Percentiles rank a stretch among this genome's conserved stretches.
These are phyloP conservation scores for Silvanus unidentatus DNA, from an alignment of 2,888 invertebrate genomes.

Conservation along the genomic window DNA sequence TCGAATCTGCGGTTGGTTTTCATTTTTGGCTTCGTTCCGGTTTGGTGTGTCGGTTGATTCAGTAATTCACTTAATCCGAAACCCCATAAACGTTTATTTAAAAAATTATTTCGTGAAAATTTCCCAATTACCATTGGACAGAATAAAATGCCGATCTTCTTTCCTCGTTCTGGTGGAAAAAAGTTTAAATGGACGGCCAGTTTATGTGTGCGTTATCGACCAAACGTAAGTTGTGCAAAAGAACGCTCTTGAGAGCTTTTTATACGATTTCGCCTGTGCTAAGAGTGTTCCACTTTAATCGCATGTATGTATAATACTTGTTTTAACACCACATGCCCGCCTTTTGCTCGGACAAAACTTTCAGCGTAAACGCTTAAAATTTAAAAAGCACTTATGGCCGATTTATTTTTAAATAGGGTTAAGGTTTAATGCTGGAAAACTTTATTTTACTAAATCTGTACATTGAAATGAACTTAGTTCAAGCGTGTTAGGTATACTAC, in stretches of 20 bases:
- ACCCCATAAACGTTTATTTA: no score
- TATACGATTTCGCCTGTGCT: slow-evolving; percentile 19
- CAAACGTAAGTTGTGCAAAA: slow-evolving; percentile 16
- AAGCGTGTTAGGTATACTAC: no score
- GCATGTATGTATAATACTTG: slow-evolving; percentile 21
- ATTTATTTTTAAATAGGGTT: slow-evolving; percentile 19
- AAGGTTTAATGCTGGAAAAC: slow-evolving; percentile 12
- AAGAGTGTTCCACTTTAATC: slow-evolving; percentile 23
- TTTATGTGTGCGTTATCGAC: slow-evolving; percentile 8
- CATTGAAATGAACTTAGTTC: no score
- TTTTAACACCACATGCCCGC: slow-evolving; percentile 14
- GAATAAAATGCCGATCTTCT: no score
- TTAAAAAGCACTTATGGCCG: slow-evolving; percentile 18
- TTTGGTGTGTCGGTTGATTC: no score
- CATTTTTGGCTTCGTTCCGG: no score
- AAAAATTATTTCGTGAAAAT: no score
- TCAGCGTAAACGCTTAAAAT: slow-evolving; percentile 16
- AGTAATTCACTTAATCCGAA: no score
- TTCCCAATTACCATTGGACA: no score
- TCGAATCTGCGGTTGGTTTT: no score
- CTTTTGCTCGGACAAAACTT: slow-evolving; percentile 8
- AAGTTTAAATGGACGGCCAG: no score
- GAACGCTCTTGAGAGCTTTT: slow-evolving; percentile 19
- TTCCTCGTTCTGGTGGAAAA: no score
- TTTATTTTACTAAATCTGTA: not conserved